Conservation (phyloP, 2,797 vertebrate genomes). For the Pseudotriccus pelzelni region DNA sequence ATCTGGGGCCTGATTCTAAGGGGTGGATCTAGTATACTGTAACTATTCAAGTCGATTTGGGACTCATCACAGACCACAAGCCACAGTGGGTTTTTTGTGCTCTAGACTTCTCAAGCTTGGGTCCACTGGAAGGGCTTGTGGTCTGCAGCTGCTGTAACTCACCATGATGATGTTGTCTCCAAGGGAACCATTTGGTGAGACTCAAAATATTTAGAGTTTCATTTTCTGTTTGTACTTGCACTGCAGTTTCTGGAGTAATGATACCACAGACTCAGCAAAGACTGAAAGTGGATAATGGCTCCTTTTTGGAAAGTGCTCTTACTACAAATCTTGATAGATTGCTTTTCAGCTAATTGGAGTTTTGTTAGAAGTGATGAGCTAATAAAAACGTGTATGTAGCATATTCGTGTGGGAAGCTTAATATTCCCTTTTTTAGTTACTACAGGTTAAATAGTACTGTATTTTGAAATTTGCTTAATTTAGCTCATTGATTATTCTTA, state of each 20-base stretch:
- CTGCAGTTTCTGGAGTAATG: neutral
- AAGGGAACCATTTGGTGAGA: neutral
- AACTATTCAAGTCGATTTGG: neutral
- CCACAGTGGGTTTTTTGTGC: neutral
- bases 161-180: neutral
- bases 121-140: neutral
- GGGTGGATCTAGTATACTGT: neutral
- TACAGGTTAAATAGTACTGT: neutral
- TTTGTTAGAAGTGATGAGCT: neutral
- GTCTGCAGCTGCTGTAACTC: neutral
- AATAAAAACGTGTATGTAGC: neutral
- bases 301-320: neutral
- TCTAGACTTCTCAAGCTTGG: neutral
- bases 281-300: neutral
- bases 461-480: neutral
- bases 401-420: neutral
- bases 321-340: neutral
- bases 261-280: neutral
- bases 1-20: neutral
- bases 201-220: neutral
- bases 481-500: neutral
- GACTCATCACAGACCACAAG: neutral
- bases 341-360: neutral
- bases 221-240: neutral
- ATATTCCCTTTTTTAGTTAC: neutral